Evolutionary conservation across 2,888 invertebrate species (phyloP).

Genomic region (Euplagia quadripunctaria): DNA sequence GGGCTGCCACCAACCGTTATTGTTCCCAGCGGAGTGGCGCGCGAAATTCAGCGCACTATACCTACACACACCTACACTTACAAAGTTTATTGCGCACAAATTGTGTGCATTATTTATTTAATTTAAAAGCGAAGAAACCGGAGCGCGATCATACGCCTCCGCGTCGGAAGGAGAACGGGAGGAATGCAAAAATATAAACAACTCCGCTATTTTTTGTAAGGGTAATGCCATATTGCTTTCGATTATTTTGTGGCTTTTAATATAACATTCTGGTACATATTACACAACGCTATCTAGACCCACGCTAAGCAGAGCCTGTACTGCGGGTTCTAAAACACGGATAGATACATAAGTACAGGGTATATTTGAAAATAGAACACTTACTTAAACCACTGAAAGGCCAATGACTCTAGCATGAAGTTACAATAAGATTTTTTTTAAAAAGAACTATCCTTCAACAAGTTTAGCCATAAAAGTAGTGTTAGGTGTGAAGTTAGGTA

Average conservation of each 20-base stretch:
- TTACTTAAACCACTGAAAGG: too few relatives aligned
- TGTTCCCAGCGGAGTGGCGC: conserved; percentile 78
- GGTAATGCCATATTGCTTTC: conserved; percentile 34
- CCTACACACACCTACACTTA: conserved; percentile 74
- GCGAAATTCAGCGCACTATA: conserved; percentile 77
- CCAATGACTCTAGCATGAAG: too few relatives aligned
- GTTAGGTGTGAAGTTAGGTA: too few relatives aligned
- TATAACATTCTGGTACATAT: background rate
- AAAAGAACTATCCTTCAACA: too few relatives aligned
- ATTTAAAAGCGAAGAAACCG: conserved; percentile 86
- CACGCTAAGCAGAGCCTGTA: background rate
- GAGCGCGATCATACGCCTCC: conserved; percentile 75
- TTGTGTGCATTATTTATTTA: conserved; percentile 87
- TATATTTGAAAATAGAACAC: too few relatives aligned
- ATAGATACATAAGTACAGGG: background rate
- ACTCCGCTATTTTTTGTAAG: conserved; percentile 36
- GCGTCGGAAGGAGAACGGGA: conserved; percentile 47
- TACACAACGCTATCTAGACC: background rate
- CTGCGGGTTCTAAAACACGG: background rate
- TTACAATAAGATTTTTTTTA: too few relatives aligned
- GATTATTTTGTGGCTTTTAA: conserved; percentile 26
- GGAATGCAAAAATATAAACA: conserved; percentile 57
- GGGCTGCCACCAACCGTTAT: conserved; percentile 70
- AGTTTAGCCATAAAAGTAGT: too few relatives aligned
- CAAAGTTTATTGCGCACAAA: conserved; percentile 85